Base-by-base conservation (phyloP, 2,888 invertebrate genomes). In the Papilio gigon region DNA sequence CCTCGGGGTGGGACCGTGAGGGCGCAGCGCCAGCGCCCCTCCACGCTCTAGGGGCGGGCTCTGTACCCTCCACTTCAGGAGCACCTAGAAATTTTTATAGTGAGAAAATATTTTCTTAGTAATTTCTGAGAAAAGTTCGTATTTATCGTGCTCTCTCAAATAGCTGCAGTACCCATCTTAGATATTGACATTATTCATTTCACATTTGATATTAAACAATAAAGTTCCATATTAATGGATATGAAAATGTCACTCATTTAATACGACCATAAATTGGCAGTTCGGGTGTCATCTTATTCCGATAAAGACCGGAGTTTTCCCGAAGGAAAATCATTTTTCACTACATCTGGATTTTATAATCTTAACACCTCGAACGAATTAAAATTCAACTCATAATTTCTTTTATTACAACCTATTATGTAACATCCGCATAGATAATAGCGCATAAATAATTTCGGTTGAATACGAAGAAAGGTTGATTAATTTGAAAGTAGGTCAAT, bases 41-140 rank as follows among this genome's bases (percentile, higher is more conserved):
- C 94, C 93, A 94, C 17, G 92, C 92, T 72, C 93, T 90, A 17
- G 93, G 85, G 4, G 93, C 93, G 11, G 91, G 88, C 70, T 93
- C 88, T 4, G 87, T 89, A 47, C 85, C 93, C 70, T 89, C 91
- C 37, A 84, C 80, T 22, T 86, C 90, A 12, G 93, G 93, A 12
- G 89, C 89, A 65, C 93, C 93, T 82, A 73, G 1, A 62, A 37
- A 35, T 35, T 6, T 37, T 14, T 17, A 27, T 4, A 4, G 25
- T 53, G 6, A 53, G 42, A 35, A 63, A 42, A 27, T 20, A 33
- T 47, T 22, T 12, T 12, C 17, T 25, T 17, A 35, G 4, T 33
- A 53, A 8, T 12, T 53, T 6, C 12, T 30, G 2, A 14, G 12
- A 27, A 42, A 30, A 40, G n/a, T n/a, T n/a, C 27, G 11, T 11